Evolutionary conservation across 2,797 vertebrate genomes (phyloP).

Genomic region (Geotrypetes seraphini): DNA sequence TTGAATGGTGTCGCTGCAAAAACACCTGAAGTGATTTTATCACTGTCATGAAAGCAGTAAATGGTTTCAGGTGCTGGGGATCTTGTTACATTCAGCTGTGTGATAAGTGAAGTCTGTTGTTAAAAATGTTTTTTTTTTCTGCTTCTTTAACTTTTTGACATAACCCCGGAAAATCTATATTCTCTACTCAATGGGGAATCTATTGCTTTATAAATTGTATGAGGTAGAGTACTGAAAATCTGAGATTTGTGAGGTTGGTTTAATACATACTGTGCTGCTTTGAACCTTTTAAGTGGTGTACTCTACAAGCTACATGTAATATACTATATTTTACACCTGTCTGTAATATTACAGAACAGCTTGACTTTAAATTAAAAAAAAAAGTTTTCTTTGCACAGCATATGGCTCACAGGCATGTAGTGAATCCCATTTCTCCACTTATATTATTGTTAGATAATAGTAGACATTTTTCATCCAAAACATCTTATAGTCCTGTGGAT

Average conservation of each 20-base stretch:
- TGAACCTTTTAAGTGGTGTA: no score
- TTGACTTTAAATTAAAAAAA: no score
- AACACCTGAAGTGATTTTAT: slow-evolving; percentile 44
- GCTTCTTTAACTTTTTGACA: slow-evolving; percentile 33
- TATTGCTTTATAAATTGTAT: slow-evolving; percentile 15
- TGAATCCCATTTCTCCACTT: no score
- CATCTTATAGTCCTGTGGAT: no score
- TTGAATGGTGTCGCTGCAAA: slow-evolving; percentile 33
- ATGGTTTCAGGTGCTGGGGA: slow-evolving; percentile 36
- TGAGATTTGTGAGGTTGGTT: slow-evolving; percentile 3
- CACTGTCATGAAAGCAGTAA: slow-evolving; percentile 41
- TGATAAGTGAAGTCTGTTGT: slow-evolving; percentile 26
- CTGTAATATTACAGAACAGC: no score
- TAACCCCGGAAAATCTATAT: slow-evolving; percentile 22
- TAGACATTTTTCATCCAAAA: no score
- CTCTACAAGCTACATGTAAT: no score
- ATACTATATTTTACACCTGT: no score
- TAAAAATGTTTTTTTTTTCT: slow-evolving; percentile 33
- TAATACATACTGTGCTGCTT: background rate
- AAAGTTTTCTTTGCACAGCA: no score
- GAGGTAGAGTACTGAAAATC: background rate
- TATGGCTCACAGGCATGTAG: no score
- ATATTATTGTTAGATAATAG: no score
- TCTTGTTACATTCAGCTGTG: slow-evolving; percentile 17
- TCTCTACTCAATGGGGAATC: background rate